Base-by-base conservation (phyloP, 2,888 invertebrate species). In the Tethea ocularis region DNA sequence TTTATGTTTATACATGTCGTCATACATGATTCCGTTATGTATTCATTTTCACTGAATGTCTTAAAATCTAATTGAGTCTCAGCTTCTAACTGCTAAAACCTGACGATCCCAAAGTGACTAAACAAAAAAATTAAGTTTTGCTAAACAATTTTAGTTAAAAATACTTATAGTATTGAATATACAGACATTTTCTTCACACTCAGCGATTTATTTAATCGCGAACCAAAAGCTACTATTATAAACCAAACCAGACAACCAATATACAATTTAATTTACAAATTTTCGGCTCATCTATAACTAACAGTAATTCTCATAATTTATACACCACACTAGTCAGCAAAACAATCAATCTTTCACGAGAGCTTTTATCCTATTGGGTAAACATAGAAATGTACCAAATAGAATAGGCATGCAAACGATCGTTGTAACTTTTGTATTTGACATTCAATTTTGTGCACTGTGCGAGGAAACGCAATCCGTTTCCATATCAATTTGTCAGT, bases 381-480 rank as follows among this genome's bases (percentile, higher is more conserved):
- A n/a, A 46, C 3, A 20, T 10, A 46, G 2, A 20, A 3, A 41
- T n/a, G n/a, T n/a, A n/a, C n/a, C n/a, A 41, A 2, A 41, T 20
- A 20, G 8, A 10, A 46, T 46, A 46, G 46, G 46, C 46, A 20
- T 20, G 52, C 52, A 52, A 52, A 52, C 52, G 52, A 5, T 52
- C 52, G 52, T 52, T 24, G 46, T 57, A 60, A 58, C 61, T 59
- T 60, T 64, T 75, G 71, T 65, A 63, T 61, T 64, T 71, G 70
- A 69, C 72, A 66, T 75, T 69, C 65, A 58, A 72, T 70, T 33
- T 72, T 72, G 59, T 63, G 66, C 59, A 55, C 36, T 62, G 61
- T 64, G 64, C 59, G 59, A 59, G 63, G 60, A 59, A 36, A 59
- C 29, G 57, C 61, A 63, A 68, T 58, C 33, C 54, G 24, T 57